A percentile compares a stretch with the other conserved stretches of the same genome.
These are phyloP conservation scores for Heptranchias perlo DNA, from an alignment of 2,113 vertebrate genomes.

Conservation along the genomic window DNA sequence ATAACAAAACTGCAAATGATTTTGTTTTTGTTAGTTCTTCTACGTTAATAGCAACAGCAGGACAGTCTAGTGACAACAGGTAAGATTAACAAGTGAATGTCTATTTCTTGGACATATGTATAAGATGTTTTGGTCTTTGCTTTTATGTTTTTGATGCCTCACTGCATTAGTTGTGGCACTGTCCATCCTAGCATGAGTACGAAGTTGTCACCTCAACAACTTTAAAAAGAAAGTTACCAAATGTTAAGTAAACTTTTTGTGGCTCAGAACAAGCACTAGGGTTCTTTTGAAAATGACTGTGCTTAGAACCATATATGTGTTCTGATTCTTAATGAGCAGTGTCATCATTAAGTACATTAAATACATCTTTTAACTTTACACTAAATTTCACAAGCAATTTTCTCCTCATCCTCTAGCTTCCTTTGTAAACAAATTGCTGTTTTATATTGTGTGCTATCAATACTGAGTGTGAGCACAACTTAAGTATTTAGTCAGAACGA, in stretches of 20 bases:
- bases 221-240: neutral
- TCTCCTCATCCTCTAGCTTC: neutral
- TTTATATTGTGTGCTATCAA: neutral
- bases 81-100: conserved; percentile 46
- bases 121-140: neutral
- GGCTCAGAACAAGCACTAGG: neutral
- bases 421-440: neutral
- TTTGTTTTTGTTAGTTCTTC: conserved; percentile 95
- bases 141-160: neutral
- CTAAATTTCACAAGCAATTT: neutral
- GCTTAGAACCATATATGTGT: neutral
- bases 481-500: neutral
- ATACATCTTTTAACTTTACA: neutral
- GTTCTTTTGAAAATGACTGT: neutral
- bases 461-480: neutral
- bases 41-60: conserved; percentile 90
- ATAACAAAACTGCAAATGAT: conserved; percentile 93
- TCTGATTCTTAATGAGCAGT: neutral
- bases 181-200: neutral
- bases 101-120: neutral
- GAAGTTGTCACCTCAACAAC: neutral
- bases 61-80: conserved; percentile 91
- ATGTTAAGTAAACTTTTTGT: neutral
- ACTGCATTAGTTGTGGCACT: neutral
- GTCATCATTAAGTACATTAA: neutral